Base-by-base conservation (phyloP, 2,797 vertebrate species). In the Myotis myotis region DNA sequence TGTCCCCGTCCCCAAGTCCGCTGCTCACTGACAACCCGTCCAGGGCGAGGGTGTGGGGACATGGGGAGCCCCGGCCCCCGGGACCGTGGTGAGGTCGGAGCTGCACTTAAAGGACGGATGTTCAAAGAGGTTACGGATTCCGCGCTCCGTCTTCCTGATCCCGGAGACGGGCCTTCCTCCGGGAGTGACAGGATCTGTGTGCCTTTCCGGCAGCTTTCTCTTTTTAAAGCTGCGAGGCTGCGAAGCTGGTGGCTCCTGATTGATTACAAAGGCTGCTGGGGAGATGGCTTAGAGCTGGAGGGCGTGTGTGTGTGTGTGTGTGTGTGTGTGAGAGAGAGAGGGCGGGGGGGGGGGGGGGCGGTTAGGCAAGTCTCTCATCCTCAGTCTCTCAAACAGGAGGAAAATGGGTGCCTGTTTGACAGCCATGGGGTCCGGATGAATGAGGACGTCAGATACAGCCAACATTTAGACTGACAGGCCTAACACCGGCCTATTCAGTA, bases 101-200 rank as follows among this genome's bases (percentile, higher is more conserved):
- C 97, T 97, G 97, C 97, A 96, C 97, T 97, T 97, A 95, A 92
- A 97, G 96, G 96, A 96, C 2, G 1, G 97, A 96, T 97, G 97
- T 98, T 98, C 98, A 98, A 98, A 98, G 98, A 97, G 95, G 94
- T 97, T 96, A 97, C 96, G 88, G 74, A 96, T 97, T 97, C 97
- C 80, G 80, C 97, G 55, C 94, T 85, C 86, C 98, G 93, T 98
- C 97, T 97, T 97, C 95, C 97, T 93, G 96, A 25, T 95, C 95
- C 90, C 5, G 6, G 92, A 92, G 95, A 93, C 51, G 66, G 25
- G 66, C 85, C 92, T 91, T 96, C 95, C 74, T 76, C 78, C 53
- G 88, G 75, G 81, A 95, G 91, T 95, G 94, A 84, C 94, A 89
- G 91, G 87, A 87, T 91, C 80, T 95, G 87, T 17, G 86, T 15